A percentile compares a stretch with the other conserved stretches of the same genome.
Evolutionary conservation across 2,888 invertebrate species (phyloP).

Genomic region (Orthosia incerta): DNA sequence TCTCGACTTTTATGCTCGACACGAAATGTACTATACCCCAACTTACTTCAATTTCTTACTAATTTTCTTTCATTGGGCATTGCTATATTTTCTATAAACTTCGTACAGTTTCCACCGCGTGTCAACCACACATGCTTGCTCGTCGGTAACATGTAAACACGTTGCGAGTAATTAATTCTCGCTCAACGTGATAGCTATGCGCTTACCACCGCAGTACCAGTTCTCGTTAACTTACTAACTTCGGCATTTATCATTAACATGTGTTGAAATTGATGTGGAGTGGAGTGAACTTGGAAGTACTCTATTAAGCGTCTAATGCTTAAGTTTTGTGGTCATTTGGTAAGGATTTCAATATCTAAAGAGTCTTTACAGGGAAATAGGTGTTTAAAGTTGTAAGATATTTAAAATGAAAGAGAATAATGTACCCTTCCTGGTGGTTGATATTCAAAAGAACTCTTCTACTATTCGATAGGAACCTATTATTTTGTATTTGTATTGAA

Average conservation of each 20-base stretch:
- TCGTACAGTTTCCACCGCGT: slow-evolving; percentile 3
- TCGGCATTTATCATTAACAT: slow-evolving; percentile 53
- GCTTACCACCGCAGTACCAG: slow-evolving; percentile 36
- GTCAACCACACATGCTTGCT: slow-evolving; percentile 15
- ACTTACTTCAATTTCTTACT: too few relatives aligned
- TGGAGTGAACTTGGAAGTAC: slow-evolving; percentile 24
- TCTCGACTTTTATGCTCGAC: too few relatives aligned
- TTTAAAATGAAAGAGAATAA: not conserved
- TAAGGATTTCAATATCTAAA: slow-evolving; percentile 22
- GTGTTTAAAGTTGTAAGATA: not conserved
- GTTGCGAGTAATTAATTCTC: slow-evolving; percentile 55
- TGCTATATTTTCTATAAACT: not conserved
- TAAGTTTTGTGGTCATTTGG: slow-evolving; percentile 19
- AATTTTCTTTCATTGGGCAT: not conserved
- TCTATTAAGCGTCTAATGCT: not conserved
- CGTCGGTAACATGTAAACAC: slow-evolving; percentile 31
- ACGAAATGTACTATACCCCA: too few relatives aligned
- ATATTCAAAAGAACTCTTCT: not conserved
- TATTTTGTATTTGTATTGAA: not conserved
- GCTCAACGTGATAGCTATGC: slow-evolving; percentile 47
- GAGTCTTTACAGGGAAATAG: not conserved
- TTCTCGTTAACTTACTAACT: slow-evolving; percentile 48
- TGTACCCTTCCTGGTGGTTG: not conserved
- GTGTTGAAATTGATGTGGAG: slow-evolving; percentile 33
- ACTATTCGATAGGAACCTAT: not conserved